Base-by-base conservation (phyloP, 2,888 invertebrate genomes). In the Strigamia maritima region DNA sequence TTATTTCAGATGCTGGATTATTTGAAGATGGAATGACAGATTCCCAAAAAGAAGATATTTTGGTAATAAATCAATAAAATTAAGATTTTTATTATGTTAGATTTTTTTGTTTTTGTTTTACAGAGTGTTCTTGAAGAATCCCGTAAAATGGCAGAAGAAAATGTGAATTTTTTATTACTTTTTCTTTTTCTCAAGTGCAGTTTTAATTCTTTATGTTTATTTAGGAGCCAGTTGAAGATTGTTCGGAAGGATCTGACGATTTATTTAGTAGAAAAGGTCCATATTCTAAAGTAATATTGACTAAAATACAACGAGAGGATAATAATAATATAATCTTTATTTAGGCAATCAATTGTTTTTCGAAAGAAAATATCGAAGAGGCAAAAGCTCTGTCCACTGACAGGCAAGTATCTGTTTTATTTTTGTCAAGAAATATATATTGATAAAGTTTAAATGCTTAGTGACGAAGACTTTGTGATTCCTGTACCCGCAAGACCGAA, bases 1-100 rank as follows among this genome's bases (percentile, higher is more conserved):
- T 75, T 2, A n/a, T 26, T 19, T 38, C 26, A 75, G 75, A 75
- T 14, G 31, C 38, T 28, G 75, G 75, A 1, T 7, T 75, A 8
- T 75, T 26, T n/a, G 75, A 75, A 19, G 28, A 26, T 14, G 75
- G 75, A 28, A 26, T 75, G 31, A 75, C 75, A 16, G 38, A 75
- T 14, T 10, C 22, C n/a, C 26, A 75, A 28, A 75, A 75, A 75
- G 8, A 19, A 38, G 75, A 75, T 38, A 16, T 75, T 28, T 75
- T 75, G 28, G 75, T 75, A 75, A 75, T 3, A 35, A 10, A 3
- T 44, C n/a, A 4, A 16, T n/a, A 2, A 12, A 44, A 44, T 44
- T 16, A 44, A 14, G 0, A 2, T 16, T 44, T 44, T 44, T 12
- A 1, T 16, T 14, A 16, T 12, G 12, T 44, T 2, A 16, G 12